A percentile compares a stretch with the other conserved stretches of the same genome.
Conservation (phyloP, 2,797 vertebrate species). For the Bradypodion ventrale region DNA sequence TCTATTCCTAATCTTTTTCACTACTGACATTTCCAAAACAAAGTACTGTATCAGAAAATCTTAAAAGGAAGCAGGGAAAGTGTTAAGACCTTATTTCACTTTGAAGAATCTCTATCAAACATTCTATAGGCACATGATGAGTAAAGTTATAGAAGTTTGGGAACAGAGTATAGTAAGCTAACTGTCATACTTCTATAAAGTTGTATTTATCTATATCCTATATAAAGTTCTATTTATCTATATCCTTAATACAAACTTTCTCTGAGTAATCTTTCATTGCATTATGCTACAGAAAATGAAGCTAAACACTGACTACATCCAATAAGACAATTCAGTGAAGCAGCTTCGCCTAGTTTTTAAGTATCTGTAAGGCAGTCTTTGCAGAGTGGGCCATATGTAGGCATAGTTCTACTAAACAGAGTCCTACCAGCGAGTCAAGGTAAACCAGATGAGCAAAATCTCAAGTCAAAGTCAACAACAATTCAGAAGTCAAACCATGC, state of each 20-base stretch:
- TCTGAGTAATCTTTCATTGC: not conserved
- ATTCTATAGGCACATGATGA: not conserved
- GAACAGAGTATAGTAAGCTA: not conserved
- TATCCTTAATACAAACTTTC: not conserved
- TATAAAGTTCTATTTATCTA: not conserved
- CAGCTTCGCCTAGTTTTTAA: not conserved
- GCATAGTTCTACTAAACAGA: too few relatives aligned
- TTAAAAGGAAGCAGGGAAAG: slow-evolving; percentile 4
- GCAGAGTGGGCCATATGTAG: too few relatives aligned
- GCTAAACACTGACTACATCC: not conserved
- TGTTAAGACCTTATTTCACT: not conserved
- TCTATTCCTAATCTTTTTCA: not conserved
- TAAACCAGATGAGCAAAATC: too few relatives aligned
- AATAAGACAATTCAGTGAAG: not conserved
- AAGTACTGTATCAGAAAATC: slow-evolving; percentile 12
- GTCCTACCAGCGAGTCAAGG: too few relatives aligned
- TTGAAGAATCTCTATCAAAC: slow-evolving; percentile 6
- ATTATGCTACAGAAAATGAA: not conserved
- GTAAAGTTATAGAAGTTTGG: not conserved
- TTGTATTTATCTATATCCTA: not conserved
- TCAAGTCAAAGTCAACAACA: too few relatives aligned
- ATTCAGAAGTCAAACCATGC: too few relatives aligned
- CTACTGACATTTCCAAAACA: slow-evolving; percentile 9
- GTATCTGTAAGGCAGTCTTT: not conserved
- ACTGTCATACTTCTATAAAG: not conserved